Evolutionary conservation across 2,797 vertebrate genomes (phyloP).

Genomic region (Euphonia xanthogaster): DNA sequence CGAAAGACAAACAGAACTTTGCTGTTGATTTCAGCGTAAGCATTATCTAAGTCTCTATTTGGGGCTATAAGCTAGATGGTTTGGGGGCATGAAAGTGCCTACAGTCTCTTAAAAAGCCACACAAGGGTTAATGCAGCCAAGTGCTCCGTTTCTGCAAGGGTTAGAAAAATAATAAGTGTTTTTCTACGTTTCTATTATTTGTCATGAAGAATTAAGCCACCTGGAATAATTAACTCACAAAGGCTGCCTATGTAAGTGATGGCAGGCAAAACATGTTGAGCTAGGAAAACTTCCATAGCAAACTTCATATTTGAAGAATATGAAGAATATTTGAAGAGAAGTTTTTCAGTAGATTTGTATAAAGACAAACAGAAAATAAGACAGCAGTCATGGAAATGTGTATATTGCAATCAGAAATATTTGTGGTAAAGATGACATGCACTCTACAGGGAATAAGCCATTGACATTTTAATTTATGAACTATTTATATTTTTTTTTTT

Average conservation of each 20-base stretch:
- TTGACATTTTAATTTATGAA: background rate
- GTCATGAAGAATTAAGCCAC: conserved; percentile 24
- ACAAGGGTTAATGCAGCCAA: background rate
- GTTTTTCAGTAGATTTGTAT: background rate
- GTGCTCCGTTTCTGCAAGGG: background rate
- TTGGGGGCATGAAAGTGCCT: background rate
- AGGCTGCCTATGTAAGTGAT: conserved; percentile 10
- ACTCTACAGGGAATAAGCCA: background rate
- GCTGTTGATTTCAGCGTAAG: background rate
- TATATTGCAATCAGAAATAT: background rate
- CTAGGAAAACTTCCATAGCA: conserved; percentile 26
- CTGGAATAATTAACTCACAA: conserved; percentile 41
- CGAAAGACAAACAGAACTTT: background rate
- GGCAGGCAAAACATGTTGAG: background rate
- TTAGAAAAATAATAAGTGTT: conserved; percentile 1
- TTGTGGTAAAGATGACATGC: background rate
- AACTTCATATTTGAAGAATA: background rate
- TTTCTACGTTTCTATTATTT: conserved; percentile 29
- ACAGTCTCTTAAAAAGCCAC: background rate
- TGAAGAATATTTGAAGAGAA: background rate
- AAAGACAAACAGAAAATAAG: background rate
- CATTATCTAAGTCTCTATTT: background rate
- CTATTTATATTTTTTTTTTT: background rate
- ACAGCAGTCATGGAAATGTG: background rate
- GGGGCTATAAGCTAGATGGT: background rate